Conservation (phyloP, 2,113 vertebrate genomes). For the Nibea coibor region DNA sequence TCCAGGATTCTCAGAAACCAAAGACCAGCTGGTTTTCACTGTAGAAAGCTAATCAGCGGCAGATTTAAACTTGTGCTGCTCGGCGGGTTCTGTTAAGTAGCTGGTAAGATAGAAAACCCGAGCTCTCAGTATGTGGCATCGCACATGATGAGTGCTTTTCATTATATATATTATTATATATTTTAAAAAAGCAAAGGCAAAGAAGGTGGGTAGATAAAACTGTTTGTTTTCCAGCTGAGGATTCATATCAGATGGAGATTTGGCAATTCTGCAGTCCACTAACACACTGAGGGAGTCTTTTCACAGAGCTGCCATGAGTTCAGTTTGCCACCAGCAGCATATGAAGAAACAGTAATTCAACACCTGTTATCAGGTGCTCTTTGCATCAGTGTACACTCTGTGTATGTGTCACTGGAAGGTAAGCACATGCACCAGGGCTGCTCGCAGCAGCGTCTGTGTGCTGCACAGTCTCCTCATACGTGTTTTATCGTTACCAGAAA, state of each 20-base stretch:
- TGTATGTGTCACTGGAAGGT: too few species aligned
- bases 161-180: background rate
- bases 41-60: background rate
- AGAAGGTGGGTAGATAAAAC: background rate
- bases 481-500: background rate
- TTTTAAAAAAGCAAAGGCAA: background rate
- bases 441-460: background rate
- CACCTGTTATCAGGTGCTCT: background rate
- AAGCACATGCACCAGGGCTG: background rate
- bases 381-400: background rate
- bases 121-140: too few species aligned
- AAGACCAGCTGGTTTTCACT: conserved; percentile 17
- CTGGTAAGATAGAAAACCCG: too few species aligned
- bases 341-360: background rate
- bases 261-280: background rate
- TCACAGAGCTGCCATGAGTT: background rate
- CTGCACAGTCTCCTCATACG: background rate
- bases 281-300: background rate
- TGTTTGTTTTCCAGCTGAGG: background rate
- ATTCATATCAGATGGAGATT: background rate
- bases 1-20: conserved; percentile 1
- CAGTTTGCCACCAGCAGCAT: background rate
- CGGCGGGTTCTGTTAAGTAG: too few species aligned
- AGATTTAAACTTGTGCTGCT: background rate
- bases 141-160: too few species aligned